Percentiles rank a stretch among this genome's conserved stretches.
phyloP scores from a whole-genome alignment of 2,888 invertebrate genomes.

The Prionchulus punctatus region DNA sequence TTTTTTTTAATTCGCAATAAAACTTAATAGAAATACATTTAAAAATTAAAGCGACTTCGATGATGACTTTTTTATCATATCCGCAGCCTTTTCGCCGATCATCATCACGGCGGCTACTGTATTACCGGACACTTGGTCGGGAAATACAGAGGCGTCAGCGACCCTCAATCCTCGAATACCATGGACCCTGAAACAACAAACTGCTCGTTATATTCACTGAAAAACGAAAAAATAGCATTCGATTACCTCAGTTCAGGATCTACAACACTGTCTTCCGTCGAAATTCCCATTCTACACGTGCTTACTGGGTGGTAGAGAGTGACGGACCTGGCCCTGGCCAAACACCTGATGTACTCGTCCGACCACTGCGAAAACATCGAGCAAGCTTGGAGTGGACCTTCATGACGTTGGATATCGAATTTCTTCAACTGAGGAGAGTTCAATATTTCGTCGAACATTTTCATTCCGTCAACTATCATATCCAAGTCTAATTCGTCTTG shows the following conservation, averaged over 20 bases:
- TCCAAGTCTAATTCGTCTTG: not conserved
- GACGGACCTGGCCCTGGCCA: not conserved
- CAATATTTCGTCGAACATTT: not conserved
- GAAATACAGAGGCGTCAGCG: conserved; percentile 5
- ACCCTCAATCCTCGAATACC: conserved; percentile 1
- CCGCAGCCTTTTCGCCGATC: not conserved
- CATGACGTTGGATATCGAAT: not conserved
- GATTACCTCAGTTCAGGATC: not conserved
- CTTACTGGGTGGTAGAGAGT: not conserved
- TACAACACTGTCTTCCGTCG: not conserved
- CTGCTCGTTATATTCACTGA: no score
- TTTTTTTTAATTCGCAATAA: no score
- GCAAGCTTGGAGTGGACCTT: not conserved
- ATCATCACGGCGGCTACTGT: not conserved
- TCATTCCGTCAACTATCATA: not conserved
- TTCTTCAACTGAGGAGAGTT: not conserved
- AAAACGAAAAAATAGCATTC: no score
- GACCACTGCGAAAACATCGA: not conserved
- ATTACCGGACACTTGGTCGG: not conserved
- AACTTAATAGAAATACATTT: no score
- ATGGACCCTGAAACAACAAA: conserved; percentile 6
- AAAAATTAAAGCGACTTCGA: no score
- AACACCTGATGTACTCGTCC: conserved; percentile 2
- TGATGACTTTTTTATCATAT: not conserved
- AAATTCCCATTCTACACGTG: conserved; percentile 3